phyloP scores from a whole-genome alignment of 2,888 invertebrate species.

The Eubasilissa splendida region DNA sequence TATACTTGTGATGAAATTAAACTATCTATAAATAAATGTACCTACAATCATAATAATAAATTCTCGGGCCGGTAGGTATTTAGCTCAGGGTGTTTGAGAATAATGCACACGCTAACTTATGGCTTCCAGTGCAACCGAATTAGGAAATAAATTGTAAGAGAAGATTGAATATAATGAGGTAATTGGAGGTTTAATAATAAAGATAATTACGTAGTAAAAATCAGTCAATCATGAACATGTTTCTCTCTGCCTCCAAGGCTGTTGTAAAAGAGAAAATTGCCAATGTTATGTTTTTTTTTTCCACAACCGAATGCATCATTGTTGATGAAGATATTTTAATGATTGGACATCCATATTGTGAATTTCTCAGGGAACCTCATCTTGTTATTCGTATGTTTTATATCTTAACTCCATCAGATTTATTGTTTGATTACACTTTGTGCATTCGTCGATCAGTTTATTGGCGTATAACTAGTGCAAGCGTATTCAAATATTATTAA shows the following conservation, averaged over 20 bases:
- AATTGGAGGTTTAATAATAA: background rate
- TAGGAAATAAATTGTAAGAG: too few relatives aligned
- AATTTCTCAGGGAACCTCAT: constrained; percentile 14
- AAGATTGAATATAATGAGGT: background rate
- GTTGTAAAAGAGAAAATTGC: background rate
- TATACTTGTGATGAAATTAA: too few relatives aligned
- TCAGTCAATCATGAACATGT: constrained; percentile 5
- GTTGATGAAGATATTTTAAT: constrained; percentile 35
- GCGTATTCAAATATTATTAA: constrained; percentile 24
- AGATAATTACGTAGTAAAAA: constrained; percentile 10
- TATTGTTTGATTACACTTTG: constrained; percentile 45
- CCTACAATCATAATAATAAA: too few relatives aligned
- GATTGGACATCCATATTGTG: constrained; percentile 8
- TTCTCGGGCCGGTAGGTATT: too few relatives aligned
- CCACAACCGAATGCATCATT: background rate
- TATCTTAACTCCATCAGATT: constrained; percentile 22
- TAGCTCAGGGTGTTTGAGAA: too few relatives aligned
- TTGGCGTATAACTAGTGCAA: constrained; percentile 34
- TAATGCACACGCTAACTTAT: too few relatives aligned
- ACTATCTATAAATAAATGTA: too few relatives aligned
- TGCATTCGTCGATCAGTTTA: constrained; percentile 40
- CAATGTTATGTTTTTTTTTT: background rate
- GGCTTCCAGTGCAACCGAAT: too few relatives aligned
- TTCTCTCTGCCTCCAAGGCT: background rate
- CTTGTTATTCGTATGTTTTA: constrained; percentile 43